phyloP scores from a whole-genome alignment of 2,888 invertebrate species.

The Nomada hirtipes region DNA sequence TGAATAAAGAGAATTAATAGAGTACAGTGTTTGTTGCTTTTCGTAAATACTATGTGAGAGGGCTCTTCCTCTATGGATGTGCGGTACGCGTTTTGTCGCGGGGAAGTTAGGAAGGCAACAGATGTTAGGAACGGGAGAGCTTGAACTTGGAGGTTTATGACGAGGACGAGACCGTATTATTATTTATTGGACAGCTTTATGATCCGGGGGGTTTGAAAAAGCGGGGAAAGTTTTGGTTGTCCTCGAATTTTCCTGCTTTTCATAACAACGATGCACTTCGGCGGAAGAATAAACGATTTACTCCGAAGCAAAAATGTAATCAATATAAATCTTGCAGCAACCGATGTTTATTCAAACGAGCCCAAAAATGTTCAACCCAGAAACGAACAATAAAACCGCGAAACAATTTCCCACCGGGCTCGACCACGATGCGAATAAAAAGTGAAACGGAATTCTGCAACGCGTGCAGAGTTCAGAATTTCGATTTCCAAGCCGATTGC shows the following conservation, averaged over 20 bases:
- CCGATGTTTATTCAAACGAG: no score
- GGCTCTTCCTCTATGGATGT: no score
- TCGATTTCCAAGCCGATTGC: slow-evolving; percentile 14
- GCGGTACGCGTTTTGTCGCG: not conserved
- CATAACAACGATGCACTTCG: no score
- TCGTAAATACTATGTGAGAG: no score
- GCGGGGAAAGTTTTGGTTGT: no score
- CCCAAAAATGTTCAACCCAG: no score
- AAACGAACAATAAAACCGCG: not conserved
- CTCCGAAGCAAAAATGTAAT: no score
- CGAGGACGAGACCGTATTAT: not conserved
- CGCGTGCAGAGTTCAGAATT: not conserved
- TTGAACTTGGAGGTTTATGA: not conserved
- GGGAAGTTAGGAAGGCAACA: slow-evolving; percentile 6
- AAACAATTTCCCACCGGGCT: not conserved
- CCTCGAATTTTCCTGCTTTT: no score
- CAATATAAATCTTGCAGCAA: no score
- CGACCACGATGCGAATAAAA: not conserved
- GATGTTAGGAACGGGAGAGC: not conserved
- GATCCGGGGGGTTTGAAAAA: not conserved
- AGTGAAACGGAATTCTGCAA: not conserved
- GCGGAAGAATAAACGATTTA: no score
- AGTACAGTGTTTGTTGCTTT: no score
- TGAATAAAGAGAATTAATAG: no score
- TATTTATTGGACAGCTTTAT: not conserved